Base-by-base conservation (phyloP, 1,140 invertebrate genomes). In the Caerostris darwini region DNA sequence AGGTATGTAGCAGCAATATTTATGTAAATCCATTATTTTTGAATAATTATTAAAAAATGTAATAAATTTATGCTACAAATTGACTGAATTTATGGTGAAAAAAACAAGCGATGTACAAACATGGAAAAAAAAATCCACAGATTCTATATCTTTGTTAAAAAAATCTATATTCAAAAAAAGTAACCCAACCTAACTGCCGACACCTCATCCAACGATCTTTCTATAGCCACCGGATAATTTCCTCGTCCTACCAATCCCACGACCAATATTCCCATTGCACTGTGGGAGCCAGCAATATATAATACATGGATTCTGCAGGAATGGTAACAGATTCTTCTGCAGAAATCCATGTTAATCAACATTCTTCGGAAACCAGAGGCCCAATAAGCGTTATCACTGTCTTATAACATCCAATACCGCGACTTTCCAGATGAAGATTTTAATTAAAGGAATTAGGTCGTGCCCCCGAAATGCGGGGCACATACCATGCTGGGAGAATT, bases 281-380 rank as follows among this genome's bases (percentile, higher is more conserved):
- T 8, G 69, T 71, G 34, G 50, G 8, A 34, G 19, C 19, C n/a
- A 71, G 50, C 69, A 71, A 71, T 71, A 19, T 71, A n/a, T 71
- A 71, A 71, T 71, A 71, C 69, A 71, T 71, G 50, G 69, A 0
- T 8, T 10, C 69, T 10, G 8, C 0, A 34, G 69, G 19, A 71
- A 71, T 71, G 69, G 69, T 71, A 71, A 71, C 69, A 34, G 69
- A 71, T 71, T 71, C 69, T 71, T 71, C 69, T 10, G 19, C 50
- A 3, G 50, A 71, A 71, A 71, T 8, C 19, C 69, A 71, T 71
- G 69, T 71, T 71, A 71, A 71, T 71, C 69, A 71, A 71, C 69
- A 71, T 71, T 71, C 69, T 10, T 34, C 6, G 19, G 69, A 71
- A 71, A 71, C 69, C 69, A 50, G 19, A 34, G 10, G 19, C 34